Evolutionary conservation across 2,113 vertebrate species (phyloP).

Genomic region (Alligator sinensis): DNA sequence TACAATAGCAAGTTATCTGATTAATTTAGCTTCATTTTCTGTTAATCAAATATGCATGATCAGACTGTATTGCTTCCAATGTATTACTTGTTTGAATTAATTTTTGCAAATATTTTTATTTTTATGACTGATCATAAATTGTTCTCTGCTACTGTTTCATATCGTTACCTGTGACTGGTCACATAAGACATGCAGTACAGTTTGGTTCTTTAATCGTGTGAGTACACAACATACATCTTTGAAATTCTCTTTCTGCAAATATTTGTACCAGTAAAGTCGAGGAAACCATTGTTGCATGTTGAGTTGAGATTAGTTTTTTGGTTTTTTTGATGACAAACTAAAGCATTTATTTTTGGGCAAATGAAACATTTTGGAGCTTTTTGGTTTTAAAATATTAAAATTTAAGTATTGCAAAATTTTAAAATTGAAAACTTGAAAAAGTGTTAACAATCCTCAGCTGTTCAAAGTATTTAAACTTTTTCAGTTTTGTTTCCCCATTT

Average conservation of each 20-base stretch:
- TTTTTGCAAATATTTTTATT: not conserved
- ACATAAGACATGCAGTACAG: not conserved
- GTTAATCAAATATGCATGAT: not conserved
- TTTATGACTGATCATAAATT: not conserved
- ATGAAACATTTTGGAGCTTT: not conserved
- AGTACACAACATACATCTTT: not conserved
- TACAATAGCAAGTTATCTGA: not conserved
- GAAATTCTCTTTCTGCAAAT: not conserved
- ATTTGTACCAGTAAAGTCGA: not conserved
- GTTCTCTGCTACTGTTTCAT: not conserved
- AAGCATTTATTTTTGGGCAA: not conserved
- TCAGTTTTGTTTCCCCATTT: not conserved
- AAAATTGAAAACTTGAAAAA: no score
- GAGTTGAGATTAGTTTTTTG: no score
- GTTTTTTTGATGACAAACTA: not conserved
- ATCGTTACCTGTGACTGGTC: not conserved
- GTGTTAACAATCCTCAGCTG: no score
- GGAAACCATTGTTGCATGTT: not conserved
- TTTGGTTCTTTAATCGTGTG: not conserved
- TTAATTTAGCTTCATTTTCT: not conserved
- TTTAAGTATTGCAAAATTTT: no score
- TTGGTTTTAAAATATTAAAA: not conserved
- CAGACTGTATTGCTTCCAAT: not conserved
- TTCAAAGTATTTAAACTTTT: not conserved
- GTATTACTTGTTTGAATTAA: not conserved